phyloP scores from a whole-genome alignment of 2,888 invertebrate species.

The Biston stratarius region DNA sequence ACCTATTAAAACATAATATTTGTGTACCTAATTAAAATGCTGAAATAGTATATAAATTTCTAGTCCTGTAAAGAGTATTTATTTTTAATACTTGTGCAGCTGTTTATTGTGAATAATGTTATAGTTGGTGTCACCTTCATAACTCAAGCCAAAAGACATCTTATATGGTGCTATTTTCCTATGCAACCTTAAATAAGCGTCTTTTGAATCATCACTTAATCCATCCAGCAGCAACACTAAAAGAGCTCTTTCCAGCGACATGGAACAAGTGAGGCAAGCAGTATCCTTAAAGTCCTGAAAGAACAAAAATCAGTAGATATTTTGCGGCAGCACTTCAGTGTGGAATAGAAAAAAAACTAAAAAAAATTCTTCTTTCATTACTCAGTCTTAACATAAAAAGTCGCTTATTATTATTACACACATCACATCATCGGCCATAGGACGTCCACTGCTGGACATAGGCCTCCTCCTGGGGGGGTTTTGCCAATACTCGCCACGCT shows the following conservation, averaged over 20 bases:
- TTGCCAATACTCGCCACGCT: no score
- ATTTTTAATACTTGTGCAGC: constrained; percentile 14
- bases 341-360: no score
- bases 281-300: constrained; percentile 52
- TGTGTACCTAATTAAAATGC: no score
- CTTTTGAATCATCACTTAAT: constrained; percentile 76
- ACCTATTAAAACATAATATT: no score
- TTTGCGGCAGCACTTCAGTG: no score
- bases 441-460: no score
- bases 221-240: constrained; percentile 87
- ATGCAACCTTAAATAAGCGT: constrained; percentile 87
- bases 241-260: constrained; percentile 82
- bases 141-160: constrained; percentile 87
- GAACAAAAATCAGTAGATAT: constrained; percentile 2
- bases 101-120: not conserved
- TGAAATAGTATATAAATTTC: not conserved
- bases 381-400: no score
- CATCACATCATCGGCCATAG: no score
- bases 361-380: no score
- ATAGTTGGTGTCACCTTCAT: constrained; percentile 60
- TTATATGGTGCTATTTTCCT: constrained; percentile 92
- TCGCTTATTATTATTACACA: no score
- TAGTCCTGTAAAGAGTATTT: not conserved
- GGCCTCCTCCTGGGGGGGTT: no score
- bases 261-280: constrained; percentile 74